Conservation (phyloP, 1,140 invertebrate species). For the Pachypeltis micranthus region DNA sequence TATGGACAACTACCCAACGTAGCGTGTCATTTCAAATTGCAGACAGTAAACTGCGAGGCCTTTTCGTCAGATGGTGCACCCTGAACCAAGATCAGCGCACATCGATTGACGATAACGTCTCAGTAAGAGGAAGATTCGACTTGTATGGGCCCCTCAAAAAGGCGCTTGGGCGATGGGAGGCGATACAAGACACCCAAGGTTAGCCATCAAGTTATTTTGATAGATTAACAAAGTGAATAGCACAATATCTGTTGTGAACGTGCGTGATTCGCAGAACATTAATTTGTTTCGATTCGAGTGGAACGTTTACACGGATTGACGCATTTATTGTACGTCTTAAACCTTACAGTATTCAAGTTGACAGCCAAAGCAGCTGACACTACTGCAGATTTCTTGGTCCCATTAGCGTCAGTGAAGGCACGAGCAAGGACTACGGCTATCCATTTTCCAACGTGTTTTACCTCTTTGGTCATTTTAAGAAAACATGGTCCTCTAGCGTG, state of each 20-base stretch:
- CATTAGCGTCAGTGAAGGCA: too few species aligned
- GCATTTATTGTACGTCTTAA: too few species aligned
- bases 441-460: too few species aligned
- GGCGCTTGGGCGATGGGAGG: constrained; percentile 8
- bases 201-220: background rate
- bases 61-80: constrained; percentile 14
- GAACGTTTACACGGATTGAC: too few species aligned
- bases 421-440: too few species aligned
- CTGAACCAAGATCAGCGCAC: background rate
- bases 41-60: constrained; percentile 10
- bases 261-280: background rate
- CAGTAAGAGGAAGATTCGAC: background rate
- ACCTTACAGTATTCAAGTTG: background rate
- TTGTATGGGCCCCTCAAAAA: constrained; percentile 10
- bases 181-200: constrained; percentile 12
- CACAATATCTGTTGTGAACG: background rate
- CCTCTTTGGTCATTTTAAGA: too few species aligned
- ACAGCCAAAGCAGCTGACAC: background rate
- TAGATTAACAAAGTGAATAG: background rate
- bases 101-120: constrained; percentile 5
- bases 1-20: too few species aligned
- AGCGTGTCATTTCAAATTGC: background rate
- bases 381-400: too few species aligned
- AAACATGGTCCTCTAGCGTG: too few species aligned
- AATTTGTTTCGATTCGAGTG: background rate